These are phyloP conservation scores for Acridotheres tristis DNA, from an alignment of 2,797 vertebrate species.

Conservation along the genomic window DNA sequence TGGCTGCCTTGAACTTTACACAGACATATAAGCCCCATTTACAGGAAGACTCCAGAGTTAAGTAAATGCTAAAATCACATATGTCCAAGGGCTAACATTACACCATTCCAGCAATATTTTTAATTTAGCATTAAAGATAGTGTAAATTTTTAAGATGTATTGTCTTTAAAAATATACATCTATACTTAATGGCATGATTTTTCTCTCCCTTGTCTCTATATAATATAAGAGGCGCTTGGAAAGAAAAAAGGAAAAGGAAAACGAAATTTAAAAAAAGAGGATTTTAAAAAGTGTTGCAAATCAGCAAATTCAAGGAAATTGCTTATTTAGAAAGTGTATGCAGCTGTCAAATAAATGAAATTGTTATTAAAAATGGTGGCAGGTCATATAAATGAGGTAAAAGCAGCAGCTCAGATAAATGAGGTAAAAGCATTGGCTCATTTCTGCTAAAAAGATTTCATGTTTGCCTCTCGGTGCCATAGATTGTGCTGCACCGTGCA, in stretches of 20 bases:
- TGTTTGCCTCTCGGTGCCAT: neutral
- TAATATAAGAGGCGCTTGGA: neutral
- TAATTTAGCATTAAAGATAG: constrained; percentile 60
- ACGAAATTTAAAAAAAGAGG: neutral
- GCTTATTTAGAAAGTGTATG: neutral
- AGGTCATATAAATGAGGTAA: constrained; percentile 7
- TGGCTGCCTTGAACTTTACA: constrained; percentile 67
- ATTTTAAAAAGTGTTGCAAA: neutral
- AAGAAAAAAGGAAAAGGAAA: neutral
- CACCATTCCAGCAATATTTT: constrained; percentile 50
- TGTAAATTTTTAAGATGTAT: neutral
- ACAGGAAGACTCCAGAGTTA: constrained; percentile 71
- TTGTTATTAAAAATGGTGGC: constrained; percentile 26
- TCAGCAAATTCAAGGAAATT: constrained; percentile 55
- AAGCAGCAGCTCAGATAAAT: constrained; percentile 15
- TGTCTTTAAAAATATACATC: constrained; percentile 27
- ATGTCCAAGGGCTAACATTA: constrained; percentile 26
- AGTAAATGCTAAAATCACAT: constrained; percentile 71
- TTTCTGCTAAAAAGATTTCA: neutral
- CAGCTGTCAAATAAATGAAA: constrained; percentile 22
- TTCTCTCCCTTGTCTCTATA: neutral
- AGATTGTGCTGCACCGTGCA: neutral
- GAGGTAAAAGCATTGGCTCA: neutral
- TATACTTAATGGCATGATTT: neutral
- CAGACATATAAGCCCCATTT: constrained; percentile 46